Evolutionary conservation across 2,888 invertebrate genomes (phyloP), one percentile per base, ranked within the genome.

Genomic region (Buathra laborator): DNA sequence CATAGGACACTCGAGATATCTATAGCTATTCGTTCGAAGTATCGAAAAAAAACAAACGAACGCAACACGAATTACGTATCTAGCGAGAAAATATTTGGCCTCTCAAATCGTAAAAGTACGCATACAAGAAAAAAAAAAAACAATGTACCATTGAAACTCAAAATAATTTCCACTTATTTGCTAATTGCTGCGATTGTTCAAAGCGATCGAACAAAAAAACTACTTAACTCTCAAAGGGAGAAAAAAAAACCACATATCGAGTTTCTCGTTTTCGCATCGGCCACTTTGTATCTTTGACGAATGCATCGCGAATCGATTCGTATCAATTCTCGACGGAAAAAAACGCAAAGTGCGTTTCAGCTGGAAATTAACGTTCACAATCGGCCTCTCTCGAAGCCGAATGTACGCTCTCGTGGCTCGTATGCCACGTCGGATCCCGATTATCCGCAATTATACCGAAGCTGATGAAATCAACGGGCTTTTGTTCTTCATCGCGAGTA

Each of bases 1-100:
- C 62, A 32, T 32, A 62, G 37, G 62, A 75, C 77, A 74, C 66
- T 46, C 78, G 44, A 81, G 74, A 5, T 74, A 81, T 84, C 44
- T 16, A 59, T 9, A 62, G n/a, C 9, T 19, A 48, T 70, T 64
- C 56, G 68, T 59, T 53, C 76, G 66, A 46, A 59, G 43, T 62
- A 32, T 67, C 37, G 43, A 19, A 4, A 51, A n/a, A 44, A 12
- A 48, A 24, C 2, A 67, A 81, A 24, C 62, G n/a, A 56, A 24
- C 37, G 19, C 19, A 5, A 79, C 56, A 19, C 3, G 4, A 56
- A 24, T 68, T 9, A 12, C 53, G 16, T 16, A 16, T 51, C 16
- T 9, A 2, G 53, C 16, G 19, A 16, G 10, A 53, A 44, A 19
- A 6, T 16, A 14, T 5, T 29, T 10, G 16, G 16, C 53, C 19